Evolutionary conservation across 2,797 vertebrate genomes (phyloP), one percentile per base, ranked within the genome.

Genomic region (Sylvia borin): DNA sequence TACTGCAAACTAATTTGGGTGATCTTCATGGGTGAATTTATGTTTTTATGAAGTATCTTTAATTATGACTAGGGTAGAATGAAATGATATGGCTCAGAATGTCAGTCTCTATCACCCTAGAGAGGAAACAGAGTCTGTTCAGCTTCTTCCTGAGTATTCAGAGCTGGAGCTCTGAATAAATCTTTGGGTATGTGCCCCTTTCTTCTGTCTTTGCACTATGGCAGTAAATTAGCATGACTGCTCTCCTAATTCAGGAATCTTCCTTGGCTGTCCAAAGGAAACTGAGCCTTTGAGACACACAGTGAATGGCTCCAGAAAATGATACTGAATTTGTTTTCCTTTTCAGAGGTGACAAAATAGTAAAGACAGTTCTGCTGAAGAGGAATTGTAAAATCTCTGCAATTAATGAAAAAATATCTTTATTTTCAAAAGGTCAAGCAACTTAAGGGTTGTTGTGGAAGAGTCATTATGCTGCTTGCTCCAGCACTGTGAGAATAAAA

Each of bases 381-480:
- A 73, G 7, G 40, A 91, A 50, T 60, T 88, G 31, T 65, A 51
- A 85, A 68, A 34, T 61, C 36, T 67, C 32, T 50, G 26, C 34
- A 81, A 72, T 70, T 78, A 85, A 72, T 85, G 54, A 66, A 84
- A 70, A 83, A 55, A 66, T 1, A 0, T 1, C 4, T 14, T 51
- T 75, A n/a, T 64, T 73, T 85, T 68, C 14, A 1, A 77, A 93
- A 91, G 72, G 66, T 91, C 66, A 76, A 43, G 36, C 16, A 62
- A 78, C 21, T 36, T 40, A 90, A 88, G 51, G 17, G 11, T 22
- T 73, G 34, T 43, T 70, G 18, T 77, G 32, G 58, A 61, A 54
- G 71, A 70, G 40, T 65, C 34, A 60, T 68, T 68, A 71, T 29
- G 19, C 9, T 79, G 22, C 9, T 87, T 76, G 19, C 65, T 64